These are phyloP conservation scores for Phaonia tiefii DNA, from an alignment of 2,888 invertebrate genomes.

Conservation along the genomic window DNA sequence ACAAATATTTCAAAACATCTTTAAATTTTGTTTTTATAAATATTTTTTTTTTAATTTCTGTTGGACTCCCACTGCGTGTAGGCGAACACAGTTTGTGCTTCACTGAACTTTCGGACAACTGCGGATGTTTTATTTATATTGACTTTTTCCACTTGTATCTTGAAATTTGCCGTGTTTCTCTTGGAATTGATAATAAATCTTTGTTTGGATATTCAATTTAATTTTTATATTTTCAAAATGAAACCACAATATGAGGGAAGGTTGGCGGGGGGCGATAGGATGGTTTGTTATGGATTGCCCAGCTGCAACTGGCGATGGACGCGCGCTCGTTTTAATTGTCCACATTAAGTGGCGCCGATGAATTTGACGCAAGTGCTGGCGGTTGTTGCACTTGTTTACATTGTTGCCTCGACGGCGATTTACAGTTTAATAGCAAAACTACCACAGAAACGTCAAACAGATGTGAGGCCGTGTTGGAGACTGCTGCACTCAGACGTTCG, in stretches of 20 bases:
- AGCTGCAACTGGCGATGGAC: no score
- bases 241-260: neutral
- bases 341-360: neutral
- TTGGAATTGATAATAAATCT: neutral
- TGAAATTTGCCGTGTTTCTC: no score
- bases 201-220: neutral
- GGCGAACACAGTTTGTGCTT: no score
- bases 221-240: neutral
- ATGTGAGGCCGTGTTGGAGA: slow-evolving; percentile 68
- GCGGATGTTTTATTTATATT: no score
- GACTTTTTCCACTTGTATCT: no score
- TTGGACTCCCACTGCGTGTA: no score
- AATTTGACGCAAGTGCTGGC: neutral
- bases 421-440: slow-evolving; percentile 69
- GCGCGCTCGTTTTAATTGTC: slow-evolving; percentile 15
- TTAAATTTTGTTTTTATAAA: no score
- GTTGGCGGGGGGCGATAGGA: no score
- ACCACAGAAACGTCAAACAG: slow-evolving; percentile 70
- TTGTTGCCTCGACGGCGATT: slow-evolving; percentile 51
- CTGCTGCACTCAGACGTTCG: slow-evolving; percentile 70
- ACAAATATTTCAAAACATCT: no score
- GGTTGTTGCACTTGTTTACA: slow-evolving; percentile 48
- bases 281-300: neutral
- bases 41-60: no score
- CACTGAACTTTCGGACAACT: no score